Base-by-base conservation (phyloP, 1,140 invertebrate genomes). In the Vollenhovia emeryi region DNA sequence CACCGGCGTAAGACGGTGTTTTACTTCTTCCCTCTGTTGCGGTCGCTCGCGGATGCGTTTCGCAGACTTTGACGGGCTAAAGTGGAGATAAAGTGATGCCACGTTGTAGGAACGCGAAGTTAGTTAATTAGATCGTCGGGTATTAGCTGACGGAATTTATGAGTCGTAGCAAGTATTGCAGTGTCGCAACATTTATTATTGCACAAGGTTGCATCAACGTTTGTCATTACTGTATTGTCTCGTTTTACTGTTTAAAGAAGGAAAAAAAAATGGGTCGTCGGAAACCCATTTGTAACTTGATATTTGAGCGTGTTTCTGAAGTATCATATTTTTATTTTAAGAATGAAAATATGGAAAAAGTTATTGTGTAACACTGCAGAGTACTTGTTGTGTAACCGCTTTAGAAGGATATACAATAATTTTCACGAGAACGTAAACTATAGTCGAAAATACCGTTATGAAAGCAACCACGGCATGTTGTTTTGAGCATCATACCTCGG, bases 11-110 rank as follows among this genome's bases (percentile, higher is more conserved):
- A 40, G 75, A 85, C 69, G 36, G 36, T 82, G 78, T 82, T 82
- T 82, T 73, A 82, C 78, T 71, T 82, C 66, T 71, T 71, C 66
- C 40, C 6, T 57, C 27, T 43, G 78, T 59, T 57, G 78, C 66
- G 78, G 78, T 82, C 69, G 18, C 66, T 57, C 24, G 36, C 36
- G 59, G 52, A 80, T 55, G 64, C 24, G 48, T 80, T 55, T 69
- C 76, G 21, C n/a, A 62, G 64, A 76, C 43, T 76, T 84, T 48
- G 80, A 13, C 57, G 43, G 48, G 73, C 60, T 43, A 21, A 71
- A 87, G 64, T 73, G 64, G 78, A 89, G 85, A 86, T 69, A 55
- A 80, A 69, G 33, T 27, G 64, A 52, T 43, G 18, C 13, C 24
- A 24, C 24, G 36, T 30, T 9, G 62, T 27, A 80, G 48, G n/a